Percentiles rank a stretch among this genome's conserved stretches.
phyloP scores from a whole-genome alignment of 2,888 invertebrate genomes.

The Aricia artaxerxes region DNA sequence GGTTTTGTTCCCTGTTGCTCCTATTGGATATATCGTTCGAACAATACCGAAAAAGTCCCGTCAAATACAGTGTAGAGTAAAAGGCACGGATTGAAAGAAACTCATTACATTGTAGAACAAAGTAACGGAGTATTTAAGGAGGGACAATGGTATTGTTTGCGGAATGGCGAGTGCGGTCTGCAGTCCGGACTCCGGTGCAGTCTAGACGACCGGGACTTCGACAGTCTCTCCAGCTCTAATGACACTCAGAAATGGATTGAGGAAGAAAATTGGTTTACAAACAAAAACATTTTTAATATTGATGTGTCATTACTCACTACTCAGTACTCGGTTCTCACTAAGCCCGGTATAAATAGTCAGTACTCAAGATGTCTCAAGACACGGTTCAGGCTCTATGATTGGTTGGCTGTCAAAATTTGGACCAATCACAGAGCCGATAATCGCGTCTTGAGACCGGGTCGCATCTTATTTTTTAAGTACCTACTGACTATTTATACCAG shows the following conservation, averaged over 20 bases:
- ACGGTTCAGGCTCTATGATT: no score
- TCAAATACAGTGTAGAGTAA: not conserved
- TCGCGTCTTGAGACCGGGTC: no score
- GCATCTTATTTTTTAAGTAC: no score
- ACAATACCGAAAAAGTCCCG: not conserved
- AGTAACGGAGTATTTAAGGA: not conserved
- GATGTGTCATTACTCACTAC: no score
- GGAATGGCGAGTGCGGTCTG: not conserved
- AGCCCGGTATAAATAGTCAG: no score
- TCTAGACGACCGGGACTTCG: not conserved
- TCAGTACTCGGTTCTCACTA: no score
- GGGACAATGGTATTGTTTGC: not conserved
- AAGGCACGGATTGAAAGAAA: not conserved
- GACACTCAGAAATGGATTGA: not conserved
- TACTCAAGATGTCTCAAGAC: no score
- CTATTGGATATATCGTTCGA: not conserved
- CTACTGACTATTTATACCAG: no score
- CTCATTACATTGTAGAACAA: constrained; percentile 14
- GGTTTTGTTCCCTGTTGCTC: not conserved
- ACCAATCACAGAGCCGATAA: no score
- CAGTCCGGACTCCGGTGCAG: not conserved
- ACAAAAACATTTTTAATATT: no score
- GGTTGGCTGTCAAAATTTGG: no score
- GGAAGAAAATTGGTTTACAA: no score
- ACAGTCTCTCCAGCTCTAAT: not conserved